Conservation (phyloP, 1,140 invertebrate species). For the Ericerus pela region DNA sequence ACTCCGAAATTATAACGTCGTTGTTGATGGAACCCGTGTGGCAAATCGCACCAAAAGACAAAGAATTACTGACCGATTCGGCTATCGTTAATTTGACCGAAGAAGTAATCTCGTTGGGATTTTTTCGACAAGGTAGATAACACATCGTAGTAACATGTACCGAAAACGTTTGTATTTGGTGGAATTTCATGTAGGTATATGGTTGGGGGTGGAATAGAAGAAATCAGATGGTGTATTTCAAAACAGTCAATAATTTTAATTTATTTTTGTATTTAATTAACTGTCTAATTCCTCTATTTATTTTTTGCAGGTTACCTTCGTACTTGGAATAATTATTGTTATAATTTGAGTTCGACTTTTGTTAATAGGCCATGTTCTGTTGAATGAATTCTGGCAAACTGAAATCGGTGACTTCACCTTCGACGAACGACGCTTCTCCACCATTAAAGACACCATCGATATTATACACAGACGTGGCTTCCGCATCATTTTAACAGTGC, state of each 20-base stretch:
- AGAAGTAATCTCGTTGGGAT: conserved; percentile 55
- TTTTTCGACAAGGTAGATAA: conserved; percentile 47
- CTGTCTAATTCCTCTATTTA: no score
- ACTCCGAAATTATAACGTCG: conserved; percentile 53
- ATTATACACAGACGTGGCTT: conserved; percentile 70
- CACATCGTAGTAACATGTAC: no score
- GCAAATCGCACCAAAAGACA: conserved; percentile 54
- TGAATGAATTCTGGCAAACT: conserved; percentile 73
- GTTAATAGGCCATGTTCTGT: conserved; percentile 44
- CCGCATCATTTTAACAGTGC: conserved; percentile 64
- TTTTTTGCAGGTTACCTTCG: conserved; percentile 12
- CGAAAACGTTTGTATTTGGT: no score
- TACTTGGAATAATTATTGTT: background rate
- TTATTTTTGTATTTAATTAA: no score
- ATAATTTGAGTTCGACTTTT: no score
- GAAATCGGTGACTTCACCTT: conserved; percentile 61
- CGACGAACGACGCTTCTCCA: conserved; percentile 53
- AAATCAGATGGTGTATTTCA: no score
- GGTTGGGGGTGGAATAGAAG: no score
- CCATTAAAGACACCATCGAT: conserved; percentile 58
- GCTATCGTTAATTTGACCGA: conserved; percentile 67
- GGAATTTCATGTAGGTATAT: no score
- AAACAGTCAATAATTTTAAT: no score
- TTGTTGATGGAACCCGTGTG: conserved; percentile 66
- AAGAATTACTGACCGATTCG: conserved; percentile 44